Base-by-base conservation (phyloP, 1,140 invertebrate species). In the Sminthurinus signatus region DNA sequence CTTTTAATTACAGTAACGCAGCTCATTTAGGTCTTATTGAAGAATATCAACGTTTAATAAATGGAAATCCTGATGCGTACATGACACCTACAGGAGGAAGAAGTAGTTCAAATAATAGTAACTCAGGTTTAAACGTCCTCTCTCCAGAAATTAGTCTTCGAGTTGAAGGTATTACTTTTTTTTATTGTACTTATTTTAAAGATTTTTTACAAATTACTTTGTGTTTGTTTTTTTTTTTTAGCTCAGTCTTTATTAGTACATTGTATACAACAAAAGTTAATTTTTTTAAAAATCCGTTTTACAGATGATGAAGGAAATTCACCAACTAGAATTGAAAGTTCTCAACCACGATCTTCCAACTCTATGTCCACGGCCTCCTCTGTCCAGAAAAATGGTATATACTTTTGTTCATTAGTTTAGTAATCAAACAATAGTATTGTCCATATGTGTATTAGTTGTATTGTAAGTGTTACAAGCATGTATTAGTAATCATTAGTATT, bases 261-360 rank as follows among this genome's bases (percentile, higher is more conserved):
- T n/a, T n/a, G n/a, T n/a, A n/a, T n/a, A n/a, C n/a, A n/a, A n/a
- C n/a, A n/a, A n/a, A n/a, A n/a, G n/a, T n/a, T n/a, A n/a, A n/a
- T n/a, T n/a, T n/a, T n/a, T n/a, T n/a, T n/a, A n/a, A n/a, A n/a
- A n/a, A n/a, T n/a, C n/a, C n/a, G n/a, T n/a, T n/a, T n/a, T n/a
- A n/a, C n/a, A n/a, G n/a, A n/a, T n/a, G n/a, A n/a, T 61, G 70
- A 72, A 65, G 70, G 70, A 43, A 63, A 69, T 48, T 72, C 70
- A 15, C 67, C 67, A 15, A 65, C 69, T 54, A 60, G 65, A 29
- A 50, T 72, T 31, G 70, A 72, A 62, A 64, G 54, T 54, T 64
- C 65, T 27, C 44, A 44, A 25, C 61, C 62, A 25, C 51, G 62
- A 19, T 62, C 62, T 66, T 66, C 64, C 58, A 60, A 60, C 36